Evolutionary conservation across 2,888 invertebrate genomes (phyloP).

Genomic region (Pinctada fucata): DNA sequence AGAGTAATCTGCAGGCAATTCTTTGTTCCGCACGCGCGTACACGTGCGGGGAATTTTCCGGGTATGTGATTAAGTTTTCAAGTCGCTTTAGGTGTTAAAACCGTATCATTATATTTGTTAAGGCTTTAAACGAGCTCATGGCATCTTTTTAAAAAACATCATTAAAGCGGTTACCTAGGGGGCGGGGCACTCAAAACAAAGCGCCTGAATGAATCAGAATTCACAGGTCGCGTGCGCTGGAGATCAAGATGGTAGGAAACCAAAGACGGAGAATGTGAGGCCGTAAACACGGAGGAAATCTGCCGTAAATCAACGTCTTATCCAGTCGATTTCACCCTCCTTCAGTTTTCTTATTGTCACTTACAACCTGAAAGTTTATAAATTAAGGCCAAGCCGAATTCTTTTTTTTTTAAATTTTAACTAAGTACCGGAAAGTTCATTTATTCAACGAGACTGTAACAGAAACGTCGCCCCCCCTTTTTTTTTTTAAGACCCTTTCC

Average conservation of each 20-base stretch:
- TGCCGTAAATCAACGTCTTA: neutral
- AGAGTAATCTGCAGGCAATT: constrained; percentile 9
- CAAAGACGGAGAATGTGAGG: neutral
- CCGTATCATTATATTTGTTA: constrained; percentile 28
- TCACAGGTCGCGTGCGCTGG: neutral
- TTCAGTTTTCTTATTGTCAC: constrained; percentile 1
- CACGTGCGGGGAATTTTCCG: constrained; percentile 18
- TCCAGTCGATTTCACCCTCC: neutral
- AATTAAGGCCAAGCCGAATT: no score
- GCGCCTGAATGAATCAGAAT: neutral
- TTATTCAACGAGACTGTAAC: no score
- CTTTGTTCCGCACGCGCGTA: constrained; percentile 18
- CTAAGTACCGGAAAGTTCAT: no score
- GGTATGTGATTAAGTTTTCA: constrained; percentile 22
- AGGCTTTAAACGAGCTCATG: constrained; percentile 12
- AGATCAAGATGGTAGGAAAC: neutral
- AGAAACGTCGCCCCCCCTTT: no score
- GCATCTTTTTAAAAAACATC: neutral
- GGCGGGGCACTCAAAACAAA: constrained; percentile 1
- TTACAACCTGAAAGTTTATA: neutral
- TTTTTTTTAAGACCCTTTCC: no score
- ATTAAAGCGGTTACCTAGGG: constrained; percentile 2
- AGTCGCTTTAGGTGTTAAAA: constrained; percentile 25
- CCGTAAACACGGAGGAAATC: neutral
- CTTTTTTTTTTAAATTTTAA: no score